These are phyloP conservation scores for Laterallus jamaicensis DNA, from an alignment of 2,113 vertebrate species.

Conservation along the genomic window DNA sequence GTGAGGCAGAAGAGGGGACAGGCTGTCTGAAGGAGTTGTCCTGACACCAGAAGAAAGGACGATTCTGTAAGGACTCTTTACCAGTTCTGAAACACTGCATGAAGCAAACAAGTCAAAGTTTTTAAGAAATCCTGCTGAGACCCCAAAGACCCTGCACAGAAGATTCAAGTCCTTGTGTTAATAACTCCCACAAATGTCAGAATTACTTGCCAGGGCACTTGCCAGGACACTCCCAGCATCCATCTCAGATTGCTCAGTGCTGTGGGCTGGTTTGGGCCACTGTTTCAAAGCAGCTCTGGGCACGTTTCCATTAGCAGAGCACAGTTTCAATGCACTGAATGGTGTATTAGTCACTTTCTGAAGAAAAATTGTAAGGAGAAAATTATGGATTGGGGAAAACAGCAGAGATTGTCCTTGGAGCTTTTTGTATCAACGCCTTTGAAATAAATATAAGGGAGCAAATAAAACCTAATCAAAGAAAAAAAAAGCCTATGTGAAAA, in stretches of 20 bases:
- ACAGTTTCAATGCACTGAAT: not conserved
- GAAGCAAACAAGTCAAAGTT: not conserved
- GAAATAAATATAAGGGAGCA: constrained; percentile 5
- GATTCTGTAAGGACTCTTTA: not conserved
- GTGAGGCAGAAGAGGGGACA: not conserved
- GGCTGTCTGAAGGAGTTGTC: not conserved
- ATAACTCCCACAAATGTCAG: not conserved
- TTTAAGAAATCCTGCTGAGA: not conserved
- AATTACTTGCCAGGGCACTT: not conserved
- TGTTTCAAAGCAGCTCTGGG: not conserved
- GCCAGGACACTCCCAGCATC: not conserved
- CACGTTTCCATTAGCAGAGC: not conserved
- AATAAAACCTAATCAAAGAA: constrained; percentile 21
- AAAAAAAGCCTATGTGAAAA: not conserved
- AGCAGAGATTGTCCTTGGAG: not conserved
- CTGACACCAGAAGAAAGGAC: not conserved
- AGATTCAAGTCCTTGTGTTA: not conserved
- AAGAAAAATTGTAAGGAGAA: constrained; percentile 26
- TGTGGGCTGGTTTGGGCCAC: not conserved
- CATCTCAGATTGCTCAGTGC: not conserved
- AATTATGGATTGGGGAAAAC: not conserved
- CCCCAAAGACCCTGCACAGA: not conserved
- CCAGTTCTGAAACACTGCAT: not conserved
- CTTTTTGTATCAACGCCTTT: not conserved
- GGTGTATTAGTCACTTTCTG: not conserved